Evolutionary conservation across 2,113 vertebrate genomes (phyloP).

Genomic region (rat (Rattus norvegicus)): GRCr8 NC_086020.1:214326501-214327000

Average conservation of each 20-base stretch:
- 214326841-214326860: background rate
- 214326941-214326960: background rate
- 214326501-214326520: conserved; percentile 98
- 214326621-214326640: background rate
- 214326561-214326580: conserved; percentile 86
- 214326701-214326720: background rate
- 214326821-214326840: background rate
- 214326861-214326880: background rate
- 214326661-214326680: background rate
- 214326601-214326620: background rate
- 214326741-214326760: background rate
- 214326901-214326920: background rate
- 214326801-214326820: background rate
- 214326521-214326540: conserved; percentile 97
- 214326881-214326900: background rate
- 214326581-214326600: background rate
- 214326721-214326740: background rate
- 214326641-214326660: background rate
- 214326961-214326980: background rate
- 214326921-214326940: background rate
- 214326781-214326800: background rate
- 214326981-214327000: background rate
- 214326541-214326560: conserved; percentile 97
- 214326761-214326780: background rate
- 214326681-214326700: background rate